phyloP scores from a whole-genome alignment of 2,797 vertebrate genomes.

The Bradypodion pumilum region DNA sequence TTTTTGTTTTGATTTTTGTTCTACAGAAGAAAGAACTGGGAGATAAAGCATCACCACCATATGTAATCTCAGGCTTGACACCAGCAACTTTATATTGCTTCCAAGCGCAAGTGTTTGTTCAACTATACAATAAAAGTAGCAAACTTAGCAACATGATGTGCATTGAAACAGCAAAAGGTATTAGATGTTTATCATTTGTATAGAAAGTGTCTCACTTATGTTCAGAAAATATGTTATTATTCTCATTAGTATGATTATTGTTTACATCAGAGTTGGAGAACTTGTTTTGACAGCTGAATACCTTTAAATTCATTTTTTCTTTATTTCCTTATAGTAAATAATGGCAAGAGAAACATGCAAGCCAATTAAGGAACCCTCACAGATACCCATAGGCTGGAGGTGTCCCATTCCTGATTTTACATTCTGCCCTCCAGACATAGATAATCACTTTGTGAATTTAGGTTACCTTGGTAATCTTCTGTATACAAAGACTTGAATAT shows the following conservation, averaged over 20 bases:
- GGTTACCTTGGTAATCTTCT: background rate
- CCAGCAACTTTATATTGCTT: conserved; percentile 64
- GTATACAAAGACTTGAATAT: background rate
- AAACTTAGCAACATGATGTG: conserved; percentile 60
- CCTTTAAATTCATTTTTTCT: background rate
- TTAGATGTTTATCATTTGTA: conserved; percentile 3
- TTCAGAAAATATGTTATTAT: background rate
- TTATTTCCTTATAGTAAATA: background rate
- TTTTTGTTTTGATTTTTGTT: background rate
- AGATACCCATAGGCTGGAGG: background rate
- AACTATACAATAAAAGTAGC: conserved; percentile 38
- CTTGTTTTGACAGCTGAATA: background rate
- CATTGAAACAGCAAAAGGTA: conserved; percentile 62
- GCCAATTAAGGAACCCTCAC: background rate
- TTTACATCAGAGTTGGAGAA: no score
- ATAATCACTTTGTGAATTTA: background rate
- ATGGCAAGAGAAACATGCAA: background rate
- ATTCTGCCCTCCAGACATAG: background rate
- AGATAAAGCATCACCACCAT: conserved; percentile 39
- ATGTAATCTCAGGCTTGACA: conserved; percentile 35
- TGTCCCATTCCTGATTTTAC: background rate
- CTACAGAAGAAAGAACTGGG: conserved; percentile 41
- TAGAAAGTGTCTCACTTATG: background rate
- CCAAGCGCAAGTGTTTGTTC: conserved; percentile 41
- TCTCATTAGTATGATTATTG: no score